Percentiles rank a stretch among this genome's conserved stretches.
These are phyloP conservation scores for Bufo bufo DNA, from an alignment of 2,113 vertebrate species.

Conservation along the genomic window DNA sequence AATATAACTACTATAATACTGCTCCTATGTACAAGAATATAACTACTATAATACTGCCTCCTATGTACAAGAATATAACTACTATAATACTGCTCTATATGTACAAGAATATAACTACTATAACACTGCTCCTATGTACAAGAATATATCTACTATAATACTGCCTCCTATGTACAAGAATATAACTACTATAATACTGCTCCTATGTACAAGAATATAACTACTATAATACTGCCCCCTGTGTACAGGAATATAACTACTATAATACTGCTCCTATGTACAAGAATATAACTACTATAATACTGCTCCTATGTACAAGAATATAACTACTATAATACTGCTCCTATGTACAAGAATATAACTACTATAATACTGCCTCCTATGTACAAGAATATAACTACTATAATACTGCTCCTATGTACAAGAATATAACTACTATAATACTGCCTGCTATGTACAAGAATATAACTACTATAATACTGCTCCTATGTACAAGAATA, in stretches of 20 bases:
- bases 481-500: not conserved
- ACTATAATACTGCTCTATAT: not conserved
- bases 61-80: conserved; percentile 1
- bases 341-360: conserved; percentile 5
- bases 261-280: not conserved
- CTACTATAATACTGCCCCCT: conserved; percentile 2
- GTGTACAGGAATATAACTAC: conserved; percentile 5
- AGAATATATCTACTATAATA: conserved; percentile 8
- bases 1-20: conserved; percentile 7
- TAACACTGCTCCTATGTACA: not conserved
- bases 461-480: conserved; percentile 12
- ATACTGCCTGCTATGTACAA: not conserved
- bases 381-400: conserved; percentile 8
- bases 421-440: conserved; percentile 5
- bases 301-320: not conserved
- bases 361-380: conserved; percentile 4
- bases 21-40: not conserved
- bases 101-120: conserved; percentile 5
- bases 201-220: conserved; percentile 6
- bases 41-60: not conserved
- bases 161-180: not conserved
- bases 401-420: not conserved
- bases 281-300: conserved; percentile 6
- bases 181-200: conserved; percentile 8
- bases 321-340: conserved; percentile 8